Conservation (phyloP, 2,113 vertebrate species). For the Sinocyclocheilus maitianheensis region DNA sequence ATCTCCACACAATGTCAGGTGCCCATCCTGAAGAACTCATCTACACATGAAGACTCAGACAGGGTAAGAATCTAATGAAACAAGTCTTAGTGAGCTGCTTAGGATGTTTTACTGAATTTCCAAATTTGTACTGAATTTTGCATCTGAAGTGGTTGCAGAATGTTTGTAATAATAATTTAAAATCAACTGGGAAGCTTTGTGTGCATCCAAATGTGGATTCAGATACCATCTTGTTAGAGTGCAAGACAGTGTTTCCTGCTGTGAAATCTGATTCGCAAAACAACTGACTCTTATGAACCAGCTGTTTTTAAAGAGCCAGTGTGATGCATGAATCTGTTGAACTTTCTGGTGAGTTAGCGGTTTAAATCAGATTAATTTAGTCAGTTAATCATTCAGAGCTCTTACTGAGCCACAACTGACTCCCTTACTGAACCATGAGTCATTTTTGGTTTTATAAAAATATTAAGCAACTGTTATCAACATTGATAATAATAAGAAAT, state of each 20-base stretch:
- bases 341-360: too few relatives aligned
- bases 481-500: too few relatives aligned
- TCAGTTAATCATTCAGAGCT: too few relatives aligned
- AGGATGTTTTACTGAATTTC: not conserved
- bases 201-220: not conserved
- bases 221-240: not conserved
- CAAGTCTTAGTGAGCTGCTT: not conserved
- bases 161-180: not conserved
- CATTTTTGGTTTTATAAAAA: too few relatives aligned
- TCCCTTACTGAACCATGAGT: too few relatives aligned
- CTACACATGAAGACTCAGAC: constrained; percentile 32
- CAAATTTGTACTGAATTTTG: not conserved
- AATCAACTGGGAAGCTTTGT: not conserved
- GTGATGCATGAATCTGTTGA: too few relatives aligned
- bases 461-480: too few relatives aligned
- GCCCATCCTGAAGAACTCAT: constrained; percentile 68
- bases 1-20: constrained; percentile 51
- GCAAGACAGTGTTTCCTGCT: not conserved
- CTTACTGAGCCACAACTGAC: too few relatives aligned
- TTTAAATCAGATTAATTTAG: too few relatives aligned
- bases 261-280: not conserved
- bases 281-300: too few relatives aligned
- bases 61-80: constrained; percentile 60
- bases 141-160: not conserved
- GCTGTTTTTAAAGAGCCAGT: too few relatives aligned